These are phyloP conservation scores for Cryptocheilus praepositus DNA, from an alignment of 2,888 invertebrate species.

Conservation along the genomic window DNA sequence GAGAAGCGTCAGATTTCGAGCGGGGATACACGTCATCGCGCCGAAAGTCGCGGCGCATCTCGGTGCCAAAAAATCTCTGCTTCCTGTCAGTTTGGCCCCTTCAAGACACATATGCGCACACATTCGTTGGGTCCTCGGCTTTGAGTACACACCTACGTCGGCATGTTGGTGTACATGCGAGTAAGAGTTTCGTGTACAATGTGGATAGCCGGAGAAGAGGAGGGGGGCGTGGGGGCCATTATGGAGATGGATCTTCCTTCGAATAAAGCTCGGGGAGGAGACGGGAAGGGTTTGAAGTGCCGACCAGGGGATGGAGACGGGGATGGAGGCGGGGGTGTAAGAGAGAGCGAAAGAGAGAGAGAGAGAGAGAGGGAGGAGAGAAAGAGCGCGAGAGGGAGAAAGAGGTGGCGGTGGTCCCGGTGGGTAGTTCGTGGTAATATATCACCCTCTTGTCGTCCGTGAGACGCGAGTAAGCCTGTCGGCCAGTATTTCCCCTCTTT, in stretches of 20 bases:
- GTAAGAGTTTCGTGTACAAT: conserved; percentile 49
- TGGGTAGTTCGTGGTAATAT: conserved; percentile 69
- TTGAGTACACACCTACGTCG: not conserved
- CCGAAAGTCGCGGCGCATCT: too few relatives aligned
- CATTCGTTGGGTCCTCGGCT: not conserved
- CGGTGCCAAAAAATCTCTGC: conserved; percentile 9
- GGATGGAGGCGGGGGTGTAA: conserved; percentile 5
- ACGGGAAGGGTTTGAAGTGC: conserved; percentile 30
- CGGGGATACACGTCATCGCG: too few relatives aligned
- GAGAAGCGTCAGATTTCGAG: too few relatives aligned
- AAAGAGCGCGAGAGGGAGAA: conserved; percentile 30
- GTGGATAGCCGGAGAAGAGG: conserved; percentile 62
- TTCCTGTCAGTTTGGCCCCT: not conserved
- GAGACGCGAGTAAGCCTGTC: conserved; percentile 71
- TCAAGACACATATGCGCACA: not conserved
- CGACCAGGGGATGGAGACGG: conserved; percentile 26
- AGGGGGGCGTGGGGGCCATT: conserved; percentile 67
- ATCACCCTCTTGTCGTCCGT: conserved; percentile 73
- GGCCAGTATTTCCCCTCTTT: conserved; percentile 59
- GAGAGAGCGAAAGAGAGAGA: not conserved
- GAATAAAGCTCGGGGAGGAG: conserved; percentile 63
- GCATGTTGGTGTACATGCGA: conserved; percentile 10
- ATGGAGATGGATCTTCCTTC: conserved; percentile 73
- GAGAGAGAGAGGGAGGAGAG: conserved; percentile 31
- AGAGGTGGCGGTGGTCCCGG: conserved; percentile 45